Evolutionary conservation across 2,797 vertebrate genomes (phyloP).

Genomic region (Xiphophorus birchmanni): DNA sequence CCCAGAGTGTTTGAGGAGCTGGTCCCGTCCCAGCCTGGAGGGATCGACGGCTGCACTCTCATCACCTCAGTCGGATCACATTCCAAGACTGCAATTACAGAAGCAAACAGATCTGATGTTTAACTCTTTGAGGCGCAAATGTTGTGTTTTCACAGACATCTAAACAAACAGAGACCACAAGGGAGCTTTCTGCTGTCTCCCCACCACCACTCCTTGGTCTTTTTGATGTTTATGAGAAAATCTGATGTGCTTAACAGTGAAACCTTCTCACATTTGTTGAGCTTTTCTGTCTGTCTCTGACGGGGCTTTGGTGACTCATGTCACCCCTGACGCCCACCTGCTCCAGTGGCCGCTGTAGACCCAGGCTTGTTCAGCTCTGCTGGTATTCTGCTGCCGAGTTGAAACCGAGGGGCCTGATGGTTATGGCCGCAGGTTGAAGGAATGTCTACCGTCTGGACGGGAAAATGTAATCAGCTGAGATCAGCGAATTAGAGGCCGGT

Average conservation of each 20-base stretch:
- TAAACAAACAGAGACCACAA: conserved; percentile 55
- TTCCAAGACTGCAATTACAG: conserved; percentile 54
- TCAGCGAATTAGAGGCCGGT: conserved; percentile 75
- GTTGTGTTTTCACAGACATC: conserved; percentile 49
- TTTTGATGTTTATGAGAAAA: conserved; percentile 57
- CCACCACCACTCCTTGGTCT: background rate
- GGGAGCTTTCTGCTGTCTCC: background rate
- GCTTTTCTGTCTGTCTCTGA: conserved; percentile 24
- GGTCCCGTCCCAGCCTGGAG: conserved; percentile 15
- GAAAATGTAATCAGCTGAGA: conserved; percentile 82
- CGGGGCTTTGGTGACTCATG: conserved; percentile 46
- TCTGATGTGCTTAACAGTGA: conserved; percentile 5
- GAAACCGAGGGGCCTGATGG: conserved; percentile 68
- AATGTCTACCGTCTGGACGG: conserved; percentile 80
- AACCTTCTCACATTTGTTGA: conserved; percentile 11
- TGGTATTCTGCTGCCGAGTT: conserved; percentile 55
- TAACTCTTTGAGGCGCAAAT: conserved; percentile 44
- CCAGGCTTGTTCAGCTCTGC: conserved; percentile 66
- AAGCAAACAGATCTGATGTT: conserved; percentile 54
- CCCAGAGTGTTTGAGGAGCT: conserved; percentile 24
- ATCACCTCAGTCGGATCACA: conserved; percentile 38
- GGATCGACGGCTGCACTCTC: conserved; percentile 42
- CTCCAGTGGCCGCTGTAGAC: conserved; percentile 59
- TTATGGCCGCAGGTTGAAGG: conserved; percentile 74
- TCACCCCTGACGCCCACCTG: conserved; percentile 65